Evolutionary conservation across 2,888 invertebrate genomes (phyloP).

Genomic region (Laspeyria flexula): DNA sequence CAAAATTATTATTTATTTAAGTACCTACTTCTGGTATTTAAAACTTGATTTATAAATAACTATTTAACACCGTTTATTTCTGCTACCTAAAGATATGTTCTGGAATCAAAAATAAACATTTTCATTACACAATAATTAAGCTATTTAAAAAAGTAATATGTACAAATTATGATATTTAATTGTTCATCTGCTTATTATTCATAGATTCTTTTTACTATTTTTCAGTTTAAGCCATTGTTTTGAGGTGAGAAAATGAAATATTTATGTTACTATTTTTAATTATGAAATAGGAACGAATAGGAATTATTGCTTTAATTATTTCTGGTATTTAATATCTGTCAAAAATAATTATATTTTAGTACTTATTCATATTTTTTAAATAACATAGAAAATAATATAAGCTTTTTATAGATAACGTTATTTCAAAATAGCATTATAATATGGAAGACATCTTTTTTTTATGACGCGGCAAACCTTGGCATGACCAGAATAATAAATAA

Average conservation of each 20-base stretch:
- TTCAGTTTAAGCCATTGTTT: not conserved
- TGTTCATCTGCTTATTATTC: not conserved
- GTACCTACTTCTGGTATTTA: not conserved
- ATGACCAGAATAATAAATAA: constrained; percentile 11
- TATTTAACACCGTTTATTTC: too few species aligned
- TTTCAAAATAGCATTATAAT: not conserved
- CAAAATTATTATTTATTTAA: not conserved
- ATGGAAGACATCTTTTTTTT: not conserved
- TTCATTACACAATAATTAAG: too few species aligned
- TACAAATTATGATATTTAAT: not conserved
- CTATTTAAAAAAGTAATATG: not conserved
- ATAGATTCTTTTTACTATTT: not conserved
- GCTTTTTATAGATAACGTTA: not conserved
- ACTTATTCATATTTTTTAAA: too few species aligned
- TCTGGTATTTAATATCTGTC: too few species aligned
- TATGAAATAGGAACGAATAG: not conserved
- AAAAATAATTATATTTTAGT: too few species aligned
- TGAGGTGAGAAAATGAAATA: not conserved
- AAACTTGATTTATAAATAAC: too few species aligned
- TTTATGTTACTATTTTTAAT: not conserved
- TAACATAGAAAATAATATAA: too few species aligned
- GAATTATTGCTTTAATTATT: too few species aligned
- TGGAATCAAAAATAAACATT: too few species aligned
- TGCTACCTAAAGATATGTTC: too few species aligned
- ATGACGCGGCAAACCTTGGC: constrained; percentile 20